Evolutionary conservation across 2,113 vertebrate genomes (phyloP).

Genomic region (Pachyramphus minor): DNA sequence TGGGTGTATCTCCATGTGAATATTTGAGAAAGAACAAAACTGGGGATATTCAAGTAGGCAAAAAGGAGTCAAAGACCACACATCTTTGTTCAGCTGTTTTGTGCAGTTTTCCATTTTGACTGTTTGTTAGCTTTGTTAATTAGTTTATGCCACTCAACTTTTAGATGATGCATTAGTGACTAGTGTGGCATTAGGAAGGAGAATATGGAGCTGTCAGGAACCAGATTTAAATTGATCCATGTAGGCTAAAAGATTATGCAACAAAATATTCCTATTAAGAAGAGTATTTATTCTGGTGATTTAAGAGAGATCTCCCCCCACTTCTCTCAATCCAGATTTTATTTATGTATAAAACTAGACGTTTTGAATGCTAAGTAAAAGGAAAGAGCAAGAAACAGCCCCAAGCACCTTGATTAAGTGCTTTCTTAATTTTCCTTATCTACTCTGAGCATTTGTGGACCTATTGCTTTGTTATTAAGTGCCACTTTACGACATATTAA

Average conservation of each 20-base stretch:
- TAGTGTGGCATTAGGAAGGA: not conserved
- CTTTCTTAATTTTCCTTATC: conserved; percentile 25
- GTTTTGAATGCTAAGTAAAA: not conserved
- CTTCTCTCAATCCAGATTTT: not conserved
- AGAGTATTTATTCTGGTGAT: not conserved
- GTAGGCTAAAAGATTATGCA: not conserved
- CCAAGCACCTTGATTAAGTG: not conserved
- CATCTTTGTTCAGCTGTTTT: not conserved
- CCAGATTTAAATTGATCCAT: not conserved
- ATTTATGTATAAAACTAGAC: not conserved
- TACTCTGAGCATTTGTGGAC: not conserved
- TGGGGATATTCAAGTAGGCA: not conserved
- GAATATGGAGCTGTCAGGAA: not conserved
- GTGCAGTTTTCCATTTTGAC: not conserved
- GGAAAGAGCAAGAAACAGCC: not conserved
- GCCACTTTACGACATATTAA: not conserved
- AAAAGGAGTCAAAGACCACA: not conserved
- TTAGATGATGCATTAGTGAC: not conserved
- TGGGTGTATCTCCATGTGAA: not conserved
- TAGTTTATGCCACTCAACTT: not conserved
- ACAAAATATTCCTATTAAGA: not conserved
- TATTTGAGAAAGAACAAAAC: not conserved
- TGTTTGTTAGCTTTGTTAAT: not conserved
- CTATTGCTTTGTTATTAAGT: conserved; percentile 22
- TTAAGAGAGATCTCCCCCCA: not conserved